These are phyloP conservation scores for Daktulosphaira vitifoliae DNA, from an alignment of 1,140 invertebrate genomes.

Conservation along the genomic window DNA sequence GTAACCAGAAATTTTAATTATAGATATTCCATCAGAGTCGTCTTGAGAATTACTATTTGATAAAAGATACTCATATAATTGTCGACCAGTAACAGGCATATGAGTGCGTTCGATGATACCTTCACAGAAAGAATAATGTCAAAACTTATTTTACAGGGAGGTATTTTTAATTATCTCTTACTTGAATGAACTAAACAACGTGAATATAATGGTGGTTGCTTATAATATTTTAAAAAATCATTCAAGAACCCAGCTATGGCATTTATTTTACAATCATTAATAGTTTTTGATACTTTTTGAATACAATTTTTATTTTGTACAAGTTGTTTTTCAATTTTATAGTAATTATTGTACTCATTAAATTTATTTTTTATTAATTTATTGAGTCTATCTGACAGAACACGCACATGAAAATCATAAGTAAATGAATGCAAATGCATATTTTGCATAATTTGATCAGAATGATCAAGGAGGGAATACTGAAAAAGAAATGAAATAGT, in stretches of 20 bases:
- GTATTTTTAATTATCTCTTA: no score
- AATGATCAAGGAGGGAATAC: conserved; percentile 68
- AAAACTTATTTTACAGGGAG: no score
- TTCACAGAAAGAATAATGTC: conserved; percentile 33
- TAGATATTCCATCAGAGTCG: conserved; percentile 5
- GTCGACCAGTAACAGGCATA: conserved; percentile 1
- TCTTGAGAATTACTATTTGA: not conserved
- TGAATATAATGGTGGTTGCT: conserved; percentile 72
- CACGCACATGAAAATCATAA: conserved; percentile 73
- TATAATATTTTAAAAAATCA: conserved; percentile 77
- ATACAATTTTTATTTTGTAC: not conserved
- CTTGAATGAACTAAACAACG: conserved; percentile 66
- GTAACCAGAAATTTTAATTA: conserved; percentile 1
- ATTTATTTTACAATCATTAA: conserved; percentile 53
- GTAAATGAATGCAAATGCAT: conserved; percentile 82
- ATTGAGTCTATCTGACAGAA: not conserved
- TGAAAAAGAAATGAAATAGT: conserved; percentile 38
- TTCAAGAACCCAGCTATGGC: conserved; percentile 70
- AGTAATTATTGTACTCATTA: no score
- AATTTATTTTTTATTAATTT: conserved; percentile 5
- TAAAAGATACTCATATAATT: conserved; percentile 15
- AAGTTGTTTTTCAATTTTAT: no score
- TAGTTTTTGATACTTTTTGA: conserved; percentile 53
- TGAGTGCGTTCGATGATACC: conserved; percentile 6
- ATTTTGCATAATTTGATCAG: conserved; percentile 62